Percentiles rank a stretch among this genome's conserved stretches.
phyloP scores from a whole-genome alignment of 2,113 vertebrate genomes.

The Calyptomena viridis region DNA sequence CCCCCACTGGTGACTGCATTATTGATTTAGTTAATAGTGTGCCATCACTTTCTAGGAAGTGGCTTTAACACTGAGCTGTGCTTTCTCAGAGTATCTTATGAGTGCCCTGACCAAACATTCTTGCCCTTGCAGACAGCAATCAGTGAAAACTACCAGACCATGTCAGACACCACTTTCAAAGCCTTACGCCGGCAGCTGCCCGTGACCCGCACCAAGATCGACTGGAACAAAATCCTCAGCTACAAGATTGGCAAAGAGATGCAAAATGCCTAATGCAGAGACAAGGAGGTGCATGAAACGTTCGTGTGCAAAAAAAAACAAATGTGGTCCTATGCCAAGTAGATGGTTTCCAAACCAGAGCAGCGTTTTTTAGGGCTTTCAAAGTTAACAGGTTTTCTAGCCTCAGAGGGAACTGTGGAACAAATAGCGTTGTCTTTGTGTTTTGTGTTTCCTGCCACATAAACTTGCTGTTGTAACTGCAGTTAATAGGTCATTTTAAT shows the following conservation, averaged over 20 bases:
- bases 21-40: background rate
- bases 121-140: slow-evolving; percentile 84
- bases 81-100: background rate
- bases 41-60: background rate
- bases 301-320: slow-evolving; percentile 49
- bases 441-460: slow-evolving; percentile 67
- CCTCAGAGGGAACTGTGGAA: slow-evolving; percentile 68
- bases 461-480: slow-evolving; percentile 62
- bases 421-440: slow-evolving; percentile 67
- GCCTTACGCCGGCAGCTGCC: slow-evolving; percentile 94
- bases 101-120: background rate
- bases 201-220: slow-evolving; percentile 96
- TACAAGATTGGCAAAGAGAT: slow-evolving; percentile 99
- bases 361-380: slow-evolving; percentile 78
- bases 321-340: slow-evolving; percentile 72
- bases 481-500: slow-evolving; percentile 56
- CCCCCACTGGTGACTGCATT: background rate
- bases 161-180: slow-evolving; percentile 98
- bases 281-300: background rate
- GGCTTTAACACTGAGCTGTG: rapidly evolving
- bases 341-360: slow-evolving; percentile 74
- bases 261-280: slow-evolving; percentile 83
- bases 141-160: slow-evolving; percentile 94
- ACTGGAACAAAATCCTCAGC: slow-evolving; percentile 99
- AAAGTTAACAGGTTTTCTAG: slow-evolving; percentile 77